Base-by-base conservation (phyloP, 2,888 invertebrate genomes). In the Emmelina monodactyla region DNA sequence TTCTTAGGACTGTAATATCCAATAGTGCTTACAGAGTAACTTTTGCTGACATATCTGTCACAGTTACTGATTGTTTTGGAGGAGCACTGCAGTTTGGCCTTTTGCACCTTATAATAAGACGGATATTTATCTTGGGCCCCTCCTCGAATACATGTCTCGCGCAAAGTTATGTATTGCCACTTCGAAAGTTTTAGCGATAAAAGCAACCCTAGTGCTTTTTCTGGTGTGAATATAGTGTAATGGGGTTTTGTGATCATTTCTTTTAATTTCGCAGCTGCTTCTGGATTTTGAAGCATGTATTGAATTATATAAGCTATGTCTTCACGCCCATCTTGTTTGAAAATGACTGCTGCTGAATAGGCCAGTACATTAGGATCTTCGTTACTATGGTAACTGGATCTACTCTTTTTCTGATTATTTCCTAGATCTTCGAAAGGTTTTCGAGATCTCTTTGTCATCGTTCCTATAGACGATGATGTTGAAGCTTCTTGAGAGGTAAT, bases 21-120 rank as follows among this genome's bases (percentile, higher is more conserved):
- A 40, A 37, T 37, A 37, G 28, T 25, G 31, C 40, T 37, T 37
- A 34, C 16, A 37, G 36, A 6, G 31, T 31, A 38, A 38, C 36
- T n/a, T 15, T 38, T n/a, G 40, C 42, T 7, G 25, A 25, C 3
- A 11, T 7, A 25, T 35, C 35, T 15, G 35, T 35, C 22, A 35
- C 15, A 16, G 11, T 35, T 22, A 35, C 28, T 25, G 31, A 16
- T 31, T 35, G 25, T 35, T 32, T 35, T 12, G 28, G 13, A 10
- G 35, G 35, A 32, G 28, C 33, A 33, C 13, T 33, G 14, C 14
- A 31, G 31, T 32, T 35, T 35, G 12, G 31, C 35, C 31, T 16
- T 25, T 25, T 28, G 31, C 25, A 35, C 16, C 28, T 35, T 35
- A 31, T 25, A 32, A 31, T 32, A 35, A 28, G 35, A 32, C 15